phyloP scores from a whole-genome alignment of 2,797 vertebrate species.

The Chelonia mydas region DNA sequence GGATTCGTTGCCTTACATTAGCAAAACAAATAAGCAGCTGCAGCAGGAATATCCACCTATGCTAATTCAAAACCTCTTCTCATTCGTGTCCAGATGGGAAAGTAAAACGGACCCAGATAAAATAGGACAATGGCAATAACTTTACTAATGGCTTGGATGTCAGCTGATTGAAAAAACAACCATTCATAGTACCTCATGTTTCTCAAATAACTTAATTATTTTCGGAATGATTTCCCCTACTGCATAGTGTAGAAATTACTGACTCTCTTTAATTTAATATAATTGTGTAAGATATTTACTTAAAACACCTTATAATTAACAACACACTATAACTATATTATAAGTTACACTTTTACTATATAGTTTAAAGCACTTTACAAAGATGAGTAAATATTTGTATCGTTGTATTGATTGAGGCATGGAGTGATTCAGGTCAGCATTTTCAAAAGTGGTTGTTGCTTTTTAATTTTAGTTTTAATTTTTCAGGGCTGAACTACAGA shows the following conservation, averaged over 20 bases:
- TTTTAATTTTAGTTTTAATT: conserved; percentile 13
- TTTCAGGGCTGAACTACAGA: background rate
- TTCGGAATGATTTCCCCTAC: background rate
- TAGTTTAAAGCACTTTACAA: conserved; percentile 33
- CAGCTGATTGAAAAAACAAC: conserved; percentile 9
- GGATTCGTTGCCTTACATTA: background rate
- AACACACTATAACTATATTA: background rate
- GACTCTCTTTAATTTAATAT: conserved; percentile 8
- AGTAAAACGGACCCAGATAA: conserved; percentile 30
- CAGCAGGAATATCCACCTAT: background rate
- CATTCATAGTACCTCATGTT: background rate
- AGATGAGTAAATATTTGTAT: conserved; percentile 46
- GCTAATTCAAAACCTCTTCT: conserved; percentile 19
- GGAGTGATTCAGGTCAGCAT: background rate
- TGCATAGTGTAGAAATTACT: background rate
- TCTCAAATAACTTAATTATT: conserved; percentile 21
- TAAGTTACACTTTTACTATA: conserved; percentile 12
- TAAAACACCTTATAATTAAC: conserved; percentile 33
- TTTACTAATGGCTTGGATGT: conserved; percentile 20
- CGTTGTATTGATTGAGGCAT: background rate
- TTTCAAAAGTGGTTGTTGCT: background rate
- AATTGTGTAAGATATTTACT: background rate
- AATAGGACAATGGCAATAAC: conserved; percentile 40
- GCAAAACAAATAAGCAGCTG: conserved; percentile 14
- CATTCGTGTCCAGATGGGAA: conserved; percentile 36